phyloP scores from a whole-genome alignment of 2,113 vertebrate genomes.

The rat (Rattus norvegicus) region DNA sequence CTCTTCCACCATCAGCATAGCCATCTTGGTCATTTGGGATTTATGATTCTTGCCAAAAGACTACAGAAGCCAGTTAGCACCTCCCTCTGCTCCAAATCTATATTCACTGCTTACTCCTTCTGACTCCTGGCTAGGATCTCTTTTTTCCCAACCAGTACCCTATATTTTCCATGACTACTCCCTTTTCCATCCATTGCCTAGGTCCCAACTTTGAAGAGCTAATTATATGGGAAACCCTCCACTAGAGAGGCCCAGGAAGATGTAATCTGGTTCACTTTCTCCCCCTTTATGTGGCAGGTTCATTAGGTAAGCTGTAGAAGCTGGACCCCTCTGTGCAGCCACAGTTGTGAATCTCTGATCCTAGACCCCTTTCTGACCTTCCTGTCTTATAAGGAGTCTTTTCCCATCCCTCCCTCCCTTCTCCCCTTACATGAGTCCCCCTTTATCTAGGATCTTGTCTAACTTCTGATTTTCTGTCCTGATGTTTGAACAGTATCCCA shows the following conservation, averaged over 20 bases:
- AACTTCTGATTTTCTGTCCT: background rate
- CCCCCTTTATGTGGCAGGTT: accelerated
- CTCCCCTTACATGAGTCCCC: accelerated
- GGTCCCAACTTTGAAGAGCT: background rate
- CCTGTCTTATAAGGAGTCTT: background rate
- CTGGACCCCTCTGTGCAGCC: accelerated
- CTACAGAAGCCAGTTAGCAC: background rate
- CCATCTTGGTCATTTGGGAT: background rate
- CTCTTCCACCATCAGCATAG: background rate
- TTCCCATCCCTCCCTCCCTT: background rate
- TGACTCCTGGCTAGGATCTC: too few relatives aligned
- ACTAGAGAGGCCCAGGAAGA: background rate
- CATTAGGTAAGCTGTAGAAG: background rate
- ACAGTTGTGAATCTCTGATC: background rate
- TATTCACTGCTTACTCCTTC: background rate
- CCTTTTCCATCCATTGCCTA: background rate
- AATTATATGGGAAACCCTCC: background rate
- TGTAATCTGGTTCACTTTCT: background rate
- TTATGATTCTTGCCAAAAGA: background rate
- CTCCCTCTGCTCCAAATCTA: too few relatives aligned
- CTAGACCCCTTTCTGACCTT: background rate
- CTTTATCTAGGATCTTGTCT: background rate
- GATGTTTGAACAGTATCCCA: background rate
- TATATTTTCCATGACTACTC: background rate
- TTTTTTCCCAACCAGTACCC: background rate